These are phyloP conservation scores for Hestina assimilis DNA, from an alignment of 1,140 invertebrate genomes.

Conservation along the genomic window DNA sequence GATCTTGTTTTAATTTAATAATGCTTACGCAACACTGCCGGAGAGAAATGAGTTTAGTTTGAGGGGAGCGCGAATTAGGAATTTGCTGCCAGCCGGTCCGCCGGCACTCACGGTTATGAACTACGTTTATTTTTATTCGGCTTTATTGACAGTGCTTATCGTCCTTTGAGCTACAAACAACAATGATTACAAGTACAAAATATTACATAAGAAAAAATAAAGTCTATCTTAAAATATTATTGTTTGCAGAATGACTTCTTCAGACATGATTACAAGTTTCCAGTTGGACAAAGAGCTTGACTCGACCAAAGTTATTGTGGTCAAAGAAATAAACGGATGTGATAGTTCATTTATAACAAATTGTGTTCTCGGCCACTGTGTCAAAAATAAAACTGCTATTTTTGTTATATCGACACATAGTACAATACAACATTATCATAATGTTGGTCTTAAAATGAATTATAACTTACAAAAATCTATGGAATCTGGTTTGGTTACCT, in stretches of 20 bases:
- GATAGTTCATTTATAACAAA: constrained; percentile 85
- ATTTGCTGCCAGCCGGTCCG: neutral
- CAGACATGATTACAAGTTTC: constrained; percentile 78
- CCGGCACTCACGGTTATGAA: neutral
- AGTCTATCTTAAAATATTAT: neutral
- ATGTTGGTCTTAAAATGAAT: constrained; percentile 84
- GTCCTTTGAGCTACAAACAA: neutral
- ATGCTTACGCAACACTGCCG: too few relatives aligned
- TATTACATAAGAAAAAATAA: neutral
- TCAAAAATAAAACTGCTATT: constrained; percentile 78
- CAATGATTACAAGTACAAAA: neutral
- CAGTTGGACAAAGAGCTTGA: constrained; percentile 79
- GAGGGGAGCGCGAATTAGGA: too few relatives aligned
- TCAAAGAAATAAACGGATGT: constrained; percentile 83
- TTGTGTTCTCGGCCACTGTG: constrained; percentile 80
- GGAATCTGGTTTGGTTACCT: constrained; percentile 75
- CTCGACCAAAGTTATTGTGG: constrained; percentile 79
- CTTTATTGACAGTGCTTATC: neutral
- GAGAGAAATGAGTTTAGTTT: too few relatives aligned
- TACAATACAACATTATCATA: constrained; percentile 84
- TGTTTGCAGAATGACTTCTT: constrained; percentile 76
- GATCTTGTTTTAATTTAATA: neutral
- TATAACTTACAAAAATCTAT: constrained; percentile 82
- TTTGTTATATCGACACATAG: constrained; percentile 84
- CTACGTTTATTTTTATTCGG: neutral